phyloP scores from a whole-genome alignment of 1,140 invertebrate species.

The Pygmarrhopalites habei region DNA sequence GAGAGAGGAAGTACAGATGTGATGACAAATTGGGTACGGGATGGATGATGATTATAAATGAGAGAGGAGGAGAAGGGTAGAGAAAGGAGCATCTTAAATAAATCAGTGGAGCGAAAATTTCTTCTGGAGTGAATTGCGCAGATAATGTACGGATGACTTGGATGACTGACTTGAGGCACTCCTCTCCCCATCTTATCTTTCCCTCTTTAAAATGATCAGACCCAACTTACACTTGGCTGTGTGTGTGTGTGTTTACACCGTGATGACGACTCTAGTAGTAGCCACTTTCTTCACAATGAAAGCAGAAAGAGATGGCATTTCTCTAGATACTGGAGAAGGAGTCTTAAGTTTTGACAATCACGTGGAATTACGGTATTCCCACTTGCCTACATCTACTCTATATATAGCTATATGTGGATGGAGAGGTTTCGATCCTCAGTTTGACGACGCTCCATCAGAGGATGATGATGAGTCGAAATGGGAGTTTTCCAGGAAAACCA shows the following conservation, averaged over 20 bases:
- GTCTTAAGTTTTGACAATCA: too few relatives aligned
- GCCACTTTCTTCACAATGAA: too few relatives aligned
- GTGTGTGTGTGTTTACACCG: neutral
- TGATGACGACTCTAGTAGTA: neutral
- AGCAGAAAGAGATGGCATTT: too few relatives aligned
- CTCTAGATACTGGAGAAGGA: too few relatives aligned
- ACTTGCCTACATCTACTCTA: too few relatives aligned
- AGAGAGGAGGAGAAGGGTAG: too few relatives aligned
- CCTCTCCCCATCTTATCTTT: neutral
- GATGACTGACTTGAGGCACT: neutral
- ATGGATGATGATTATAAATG: slow-evolving; percentile 3
- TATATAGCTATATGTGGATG: too few relatives aligned
- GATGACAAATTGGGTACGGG: neutral
- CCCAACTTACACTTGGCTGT: neutral
- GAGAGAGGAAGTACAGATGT: neutral
- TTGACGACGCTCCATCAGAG: too few relatives aligned
- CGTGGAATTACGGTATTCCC: too few relatives aligned
- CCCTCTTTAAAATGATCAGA: neutral
- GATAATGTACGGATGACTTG: slow-evolving; percentile 1
- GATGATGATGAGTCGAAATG: too few relatives aligned
- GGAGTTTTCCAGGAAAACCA: too few relatives aligned
- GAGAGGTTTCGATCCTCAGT: too few relatives aligned
- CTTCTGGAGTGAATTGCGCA: neutral
- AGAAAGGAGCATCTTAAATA: neutral
- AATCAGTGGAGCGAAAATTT: slow-evolving; percentile 9